Conservation (phyloP, 2,113 vertebrate species). For the Ptilorrhoa leucosticta region DNA sequence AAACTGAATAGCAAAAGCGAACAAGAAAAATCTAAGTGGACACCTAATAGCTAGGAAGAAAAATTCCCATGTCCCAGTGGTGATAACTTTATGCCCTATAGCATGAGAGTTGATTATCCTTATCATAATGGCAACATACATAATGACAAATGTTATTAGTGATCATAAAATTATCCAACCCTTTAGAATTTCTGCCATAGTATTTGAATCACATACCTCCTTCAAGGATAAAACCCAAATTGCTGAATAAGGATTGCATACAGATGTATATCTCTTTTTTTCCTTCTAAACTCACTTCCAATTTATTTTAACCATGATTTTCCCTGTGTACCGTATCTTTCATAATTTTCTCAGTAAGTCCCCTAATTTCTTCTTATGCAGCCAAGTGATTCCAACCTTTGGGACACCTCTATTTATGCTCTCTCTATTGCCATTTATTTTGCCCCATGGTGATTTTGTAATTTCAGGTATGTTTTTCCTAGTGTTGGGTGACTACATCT, state of each 20-base stretch:
- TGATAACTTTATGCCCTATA: neutral
- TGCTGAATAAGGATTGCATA: neutral
- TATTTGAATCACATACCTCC: slow-evolving; percentile 20
- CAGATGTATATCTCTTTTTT: neutral
- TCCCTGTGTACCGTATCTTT: neutral
- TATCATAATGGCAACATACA: slow-evolving; percentile 11
- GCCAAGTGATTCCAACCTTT: neutral
- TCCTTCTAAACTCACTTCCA: neutral
- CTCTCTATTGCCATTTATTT: neutral
- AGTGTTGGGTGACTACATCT: neutral
- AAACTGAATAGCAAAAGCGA: neutral
- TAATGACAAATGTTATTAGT: slow-evolving; percentile 29
- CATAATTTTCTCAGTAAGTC: neutral
- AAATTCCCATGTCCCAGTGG: neutral
- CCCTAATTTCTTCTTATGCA: neutral
- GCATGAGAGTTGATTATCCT: slow-evolving; percentile 27
- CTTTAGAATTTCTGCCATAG: slow-evolving; percentile 17
- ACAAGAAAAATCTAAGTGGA: neutral
- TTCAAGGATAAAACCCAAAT: neutral
- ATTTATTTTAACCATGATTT: slow-evolving; percentile 7
- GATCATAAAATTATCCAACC: slow-evolving; percentile 39
- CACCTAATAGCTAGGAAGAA: neutral
- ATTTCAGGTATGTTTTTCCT: neutral
- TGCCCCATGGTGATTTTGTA: neutral
- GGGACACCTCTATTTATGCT: neutral